Base-by-base conservation (phyloP, 2,113 vertebrate species). In the Oryzias curvinotus region DNA sequence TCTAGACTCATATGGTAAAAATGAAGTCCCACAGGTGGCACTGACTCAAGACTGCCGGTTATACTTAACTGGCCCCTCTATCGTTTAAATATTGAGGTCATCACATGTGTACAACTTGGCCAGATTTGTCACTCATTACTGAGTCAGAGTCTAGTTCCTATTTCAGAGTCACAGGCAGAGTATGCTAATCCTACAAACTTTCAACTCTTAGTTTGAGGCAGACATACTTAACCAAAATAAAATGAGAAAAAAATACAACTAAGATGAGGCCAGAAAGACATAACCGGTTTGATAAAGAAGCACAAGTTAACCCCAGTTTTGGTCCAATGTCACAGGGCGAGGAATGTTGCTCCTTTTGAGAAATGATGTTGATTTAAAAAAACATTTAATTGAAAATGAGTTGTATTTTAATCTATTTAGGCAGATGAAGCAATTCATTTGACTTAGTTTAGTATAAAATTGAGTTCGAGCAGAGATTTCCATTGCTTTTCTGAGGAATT, bases 131-230 rank as follows among this genome's bases (percentile, higher is more conserved):
- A 46, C 7, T n/a, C 18, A n/a, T 45, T 45, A 57, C 15, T 45
- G 42, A 57, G 18, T 43, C 14, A n/a, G 23, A 46, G 45, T 36
- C 3, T 14, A n/a, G 43, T 58, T 12, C 5, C 56, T 47, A 28
- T 14, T 18, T 18, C 42, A 42, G 17, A 54, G 6, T n/a, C 16
- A n/a, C 52, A 41, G 28, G 14, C 21, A 16, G 15, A 26, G 21
- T 7, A 7, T 28, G 15, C 10, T n/a, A 7, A 30, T 16, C n/a
- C 17, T 30, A 48, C 14, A 16, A 16, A 21, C 41, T 55, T 61
- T 44, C 28, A 65, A 54, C 74, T 52, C n/a, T 46, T 14, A 49
- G 25, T 45, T 25, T 57, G 14, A 30, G 5, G 26, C 5, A 49
- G 54, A 8, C 28, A 48, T 56, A 48, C 1, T 19, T 18, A 25